These are phyloP conservation scores for Thalpophila matura DNA, from an alignment of 2,888 invertebrate genomes.

Conservation along the genomic window DNA sequence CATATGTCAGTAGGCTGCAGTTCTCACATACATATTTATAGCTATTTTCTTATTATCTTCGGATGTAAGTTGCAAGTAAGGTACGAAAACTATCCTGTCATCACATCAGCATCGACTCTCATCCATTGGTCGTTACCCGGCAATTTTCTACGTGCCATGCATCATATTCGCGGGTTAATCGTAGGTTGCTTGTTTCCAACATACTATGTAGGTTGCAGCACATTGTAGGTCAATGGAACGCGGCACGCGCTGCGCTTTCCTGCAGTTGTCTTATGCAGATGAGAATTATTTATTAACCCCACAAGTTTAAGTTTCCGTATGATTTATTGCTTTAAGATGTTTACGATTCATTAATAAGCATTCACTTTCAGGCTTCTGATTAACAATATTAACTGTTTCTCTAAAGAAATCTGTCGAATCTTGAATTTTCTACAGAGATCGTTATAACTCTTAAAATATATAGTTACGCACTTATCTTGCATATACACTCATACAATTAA, in stretches of 20 bases:
- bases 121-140: constrained; percentile 58
- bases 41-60: constrained; percentile 37
- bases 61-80: constrained; percentile 37
- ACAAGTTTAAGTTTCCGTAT: constrained; percentile 28
- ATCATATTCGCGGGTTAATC: constrained; percentile 80
- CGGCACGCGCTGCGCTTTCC: constrained; percentile 81
- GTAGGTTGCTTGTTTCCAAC: constrained; percentile 74
- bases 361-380: neutral
- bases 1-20: constrained; percentile 30
- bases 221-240: constrained; percentile 85
- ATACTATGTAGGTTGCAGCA: constrained; percentile 79
- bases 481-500: constrained; percentile 1
- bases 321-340: constrained; percentile 20
- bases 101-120: constrained; percentile 67
- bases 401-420: neutral
- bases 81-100: constrained; percentile 68
- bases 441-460: neutral
- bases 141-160: constrained; percentile 76
- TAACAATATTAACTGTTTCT: neutral
- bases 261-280: constrained; percentile 82
- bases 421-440: neutral
- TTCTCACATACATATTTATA: constrained; percentile 44
- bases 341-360: neutral
- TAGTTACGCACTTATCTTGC: neutral
- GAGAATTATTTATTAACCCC: constrained; percentile 62